Base-by-base conservation (phyloP, 2,113 vertebrate species). In the Stegastes partitus region DNA sequence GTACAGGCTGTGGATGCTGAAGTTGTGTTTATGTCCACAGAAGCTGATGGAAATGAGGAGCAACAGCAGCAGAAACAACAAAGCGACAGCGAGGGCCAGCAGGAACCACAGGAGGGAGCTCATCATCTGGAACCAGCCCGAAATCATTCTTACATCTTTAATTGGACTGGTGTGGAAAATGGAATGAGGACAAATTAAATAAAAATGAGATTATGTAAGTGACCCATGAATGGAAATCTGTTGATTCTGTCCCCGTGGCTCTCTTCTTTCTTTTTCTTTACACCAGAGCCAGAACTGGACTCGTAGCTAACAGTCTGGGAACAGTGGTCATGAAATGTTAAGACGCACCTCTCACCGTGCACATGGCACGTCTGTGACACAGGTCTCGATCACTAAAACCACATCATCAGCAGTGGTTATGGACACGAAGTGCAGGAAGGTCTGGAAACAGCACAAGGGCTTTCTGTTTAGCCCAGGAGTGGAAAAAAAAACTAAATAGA, bases 91-190 rank as follows among this genome's bases (percentile, higher is more conserved):
- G 42, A 56, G 18, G 22, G 62, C 28, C n/a, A 44, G 37, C 2
- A 21, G 16, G 0, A 53, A 39, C 19, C 51, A 16, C 4, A 23
- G 11, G 57, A 77, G 11, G 22, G 28, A 55, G 70, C 51, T 77
- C 68, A 68, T 51, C 5, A 65, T 47, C 71, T 86, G 50, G 28
- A 76, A 42, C 34, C 21, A 37, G 67, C 62, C 34, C 22, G 63
- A 65, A 72, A 82, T 71, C 81, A 85, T 75, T 83, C 14, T 55
- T 58, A 39, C 4, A 75, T 74, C 71, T 85, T 88, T 88, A 79
- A 93, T 90, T 57, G 68, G 71, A 66, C 62, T 75, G 59, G 23
- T 39, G 19, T 34, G 39, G 71, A 65, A 69, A 78, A 70, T 10
- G 22, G 74, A 78, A 81, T 70, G 23, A 82, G 83, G 76, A 49